Percentiles rank a stretch among this genome's conserved stretches.
phyloP scores from a whole-genome alignment of 2,113 vertebrate genomes.

The Sinocyclocheilus maitianheensis region DNA sequence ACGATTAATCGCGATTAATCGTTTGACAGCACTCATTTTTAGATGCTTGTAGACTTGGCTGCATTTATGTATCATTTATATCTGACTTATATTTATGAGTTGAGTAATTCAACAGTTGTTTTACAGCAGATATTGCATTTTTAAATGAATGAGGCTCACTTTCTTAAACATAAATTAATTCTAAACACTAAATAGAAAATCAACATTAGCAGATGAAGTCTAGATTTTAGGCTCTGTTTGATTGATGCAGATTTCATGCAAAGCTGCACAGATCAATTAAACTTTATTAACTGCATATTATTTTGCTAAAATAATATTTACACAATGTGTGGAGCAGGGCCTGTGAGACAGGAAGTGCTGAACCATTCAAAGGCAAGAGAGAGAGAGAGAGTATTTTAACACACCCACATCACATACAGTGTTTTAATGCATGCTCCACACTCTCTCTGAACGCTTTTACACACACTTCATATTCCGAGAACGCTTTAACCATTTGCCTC shows the following conservation, averaged over 20 bases:
- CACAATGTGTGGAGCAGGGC: constrained; percentile 24
- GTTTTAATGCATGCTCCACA: not conserved
- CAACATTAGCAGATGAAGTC: constrained; percentile 22
- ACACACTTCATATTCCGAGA: not conserved
- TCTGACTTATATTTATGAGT: not conserved
- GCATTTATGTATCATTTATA: not conserved
- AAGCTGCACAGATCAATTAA: constrained; percentile 11
- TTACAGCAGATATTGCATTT: not conserved
- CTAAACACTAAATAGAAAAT: constrained; percentile 2
- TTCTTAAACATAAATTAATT: not conserved
- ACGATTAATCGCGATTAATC: no score
- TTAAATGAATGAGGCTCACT: not conserved
- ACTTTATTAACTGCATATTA: constrained; percentile 20
- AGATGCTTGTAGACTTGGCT: not conserved
- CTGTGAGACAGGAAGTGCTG: constrained; percentile 33
- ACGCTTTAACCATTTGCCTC: constrained; percentile 11
- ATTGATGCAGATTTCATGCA: constrained; percentile 17
- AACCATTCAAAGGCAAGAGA: not conserved
- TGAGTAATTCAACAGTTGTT: not conserved
- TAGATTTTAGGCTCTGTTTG: constrained; percentile 6
- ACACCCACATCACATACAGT: constrained; percentile 24
- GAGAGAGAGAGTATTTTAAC: not conserved
- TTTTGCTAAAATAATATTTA: constrained; percentile 34
- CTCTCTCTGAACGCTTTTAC: not conserved
- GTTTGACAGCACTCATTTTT: no score